Conservation (phyloP, 2,113 vertebrate genomes). For the Pandion haliaetus region DNA sequence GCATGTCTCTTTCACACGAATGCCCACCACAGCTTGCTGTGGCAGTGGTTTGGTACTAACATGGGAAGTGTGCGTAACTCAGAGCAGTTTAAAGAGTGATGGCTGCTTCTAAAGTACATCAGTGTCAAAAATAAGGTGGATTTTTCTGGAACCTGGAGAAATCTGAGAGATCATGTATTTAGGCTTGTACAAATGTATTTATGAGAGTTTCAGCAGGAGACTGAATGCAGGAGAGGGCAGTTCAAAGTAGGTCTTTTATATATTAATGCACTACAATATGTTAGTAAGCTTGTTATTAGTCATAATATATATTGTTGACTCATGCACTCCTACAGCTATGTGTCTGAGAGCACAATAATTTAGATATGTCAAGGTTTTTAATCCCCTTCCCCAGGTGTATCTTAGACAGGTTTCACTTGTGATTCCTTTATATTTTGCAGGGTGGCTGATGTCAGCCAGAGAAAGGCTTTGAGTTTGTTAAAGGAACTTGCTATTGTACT, state of each 20-base stretch:
- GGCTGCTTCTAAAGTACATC: neutral
- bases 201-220: neutral
- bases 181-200: neutral
- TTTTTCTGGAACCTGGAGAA: neutral
- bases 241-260: constrained; percentile 18
- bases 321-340: neutral
- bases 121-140: neutral
- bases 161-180: neutral
- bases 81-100: accelerated
- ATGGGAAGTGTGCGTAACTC: accelerated
- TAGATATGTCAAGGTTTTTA: neutral
- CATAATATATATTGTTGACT: constrained; percentile 1
- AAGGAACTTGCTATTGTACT: neutral
- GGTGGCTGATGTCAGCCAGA: neutral
- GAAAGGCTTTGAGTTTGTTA: neutral
- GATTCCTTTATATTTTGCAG: neutral
- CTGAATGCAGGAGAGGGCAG: neutral
- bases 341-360: neutral
- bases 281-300: constrained; percentile 11
- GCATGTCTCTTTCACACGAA: neutral
- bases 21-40: accelerated
- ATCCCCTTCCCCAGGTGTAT: neutral
- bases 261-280: neutral
- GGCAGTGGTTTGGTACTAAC: accelerated
- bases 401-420: neutral